These are phyloP conservation scores for Miichthys miiuy DNA, from an alignment of 2,797 vertebrate species.

Conservation along the genomic window DNA sequence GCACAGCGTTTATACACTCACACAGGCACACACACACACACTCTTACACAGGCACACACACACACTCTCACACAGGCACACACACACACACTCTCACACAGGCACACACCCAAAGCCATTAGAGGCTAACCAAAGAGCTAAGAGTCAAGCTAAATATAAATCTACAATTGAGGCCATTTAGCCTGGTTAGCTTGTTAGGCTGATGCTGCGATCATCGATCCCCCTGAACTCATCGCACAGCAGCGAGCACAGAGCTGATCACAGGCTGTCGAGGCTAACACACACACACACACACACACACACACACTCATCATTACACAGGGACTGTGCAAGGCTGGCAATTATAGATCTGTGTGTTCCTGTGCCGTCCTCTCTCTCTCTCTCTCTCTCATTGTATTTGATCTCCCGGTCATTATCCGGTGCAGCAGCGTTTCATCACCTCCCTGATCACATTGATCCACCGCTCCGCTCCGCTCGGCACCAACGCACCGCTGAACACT, in stretches of 20 bases:
- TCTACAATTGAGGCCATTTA: slow-evolving; percentile 49
- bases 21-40: neutral
- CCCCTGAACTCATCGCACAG: slow-evolving; percentile 9
- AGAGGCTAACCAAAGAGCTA: slow-evolving; percentile 2
- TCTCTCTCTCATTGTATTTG: slow-evolving; percentile 21
- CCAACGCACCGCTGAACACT: neutral
- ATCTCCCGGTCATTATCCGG: slow-evolving; percentile 48
- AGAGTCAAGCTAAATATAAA: slow-evolving; percentile 46
- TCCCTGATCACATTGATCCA: slow-evolving; percentile 25
- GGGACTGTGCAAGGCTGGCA: neutral
- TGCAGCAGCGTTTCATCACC: slow-evolving; percentile 34
- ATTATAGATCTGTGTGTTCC: slow-evolving; percentile 17
- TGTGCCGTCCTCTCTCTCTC: slow-evolving; percentile 3
- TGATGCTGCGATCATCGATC: slow-evolving; percentile 36
- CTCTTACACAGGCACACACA: too few relatives aligned
- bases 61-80: too few relatives aligned
- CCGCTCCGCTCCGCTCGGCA: neutral
- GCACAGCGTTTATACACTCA: neutral
- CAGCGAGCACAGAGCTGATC: slow-evolving; percentile 5
- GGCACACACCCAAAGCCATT: neutral
- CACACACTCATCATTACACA: slow-evolving; percentile 13
- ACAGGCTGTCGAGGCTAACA: neutral
- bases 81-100: neutral
- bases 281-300: neutral
- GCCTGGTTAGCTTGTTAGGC: slow-evolving; percentile 41